Percentiles rank a stretch among this genome's conserved stretches.
Evolutionary conservation across 2,113 vertebrate genomes (phyloP).

Genomic region (Fulica atra): DNA sequence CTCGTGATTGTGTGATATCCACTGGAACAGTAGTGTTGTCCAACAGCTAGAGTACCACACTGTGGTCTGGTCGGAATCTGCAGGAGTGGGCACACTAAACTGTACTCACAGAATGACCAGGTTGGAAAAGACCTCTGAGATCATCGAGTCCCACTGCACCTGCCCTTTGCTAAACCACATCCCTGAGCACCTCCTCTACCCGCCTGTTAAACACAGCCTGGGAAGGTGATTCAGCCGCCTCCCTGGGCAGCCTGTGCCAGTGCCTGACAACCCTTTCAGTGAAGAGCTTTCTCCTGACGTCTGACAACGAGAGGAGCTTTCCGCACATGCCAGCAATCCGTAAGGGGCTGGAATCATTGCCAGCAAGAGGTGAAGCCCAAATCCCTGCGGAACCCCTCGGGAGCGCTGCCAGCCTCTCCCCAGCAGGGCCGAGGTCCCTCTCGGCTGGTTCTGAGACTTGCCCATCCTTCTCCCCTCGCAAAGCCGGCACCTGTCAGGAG

Average conservation of each 20-base stretch:
- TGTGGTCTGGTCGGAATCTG: not conserved
- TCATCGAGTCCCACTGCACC: no score
- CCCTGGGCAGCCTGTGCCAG: no score
- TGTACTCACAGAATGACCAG: no score
- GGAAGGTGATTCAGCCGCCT: no score
- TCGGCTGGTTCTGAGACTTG: not conserved
- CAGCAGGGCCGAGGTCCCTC: not conserved
- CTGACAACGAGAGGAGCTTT: not conserved
- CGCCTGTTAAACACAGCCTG: no score
- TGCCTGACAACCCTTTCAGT: no score
- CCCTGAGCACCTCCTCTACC: no score
- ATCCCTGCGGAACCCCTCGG: not conserved
- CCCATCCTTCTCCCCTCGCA: not conserved
- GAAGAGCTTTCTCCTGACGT: no score
- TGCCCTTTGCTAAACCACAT: no score
- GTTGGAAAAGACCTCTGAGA: no score
- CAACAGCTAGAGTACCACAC: not conserved
- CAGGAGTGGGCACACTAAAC: not conserved
- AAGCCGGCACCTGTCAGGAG: not conserved
- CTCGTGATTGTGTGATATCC: no score
- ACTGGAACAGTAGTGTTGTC: not conserved
- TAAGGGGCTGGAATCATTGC: not conserved
- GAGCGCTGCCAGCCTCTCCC: not conserved
- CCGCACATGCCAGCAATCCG: not conserved
- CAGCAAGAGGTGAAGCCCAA: not conserved